Conservation (phyloP, 2,888 invertebrate genomes). For the Tiphia femorata region DNA sequence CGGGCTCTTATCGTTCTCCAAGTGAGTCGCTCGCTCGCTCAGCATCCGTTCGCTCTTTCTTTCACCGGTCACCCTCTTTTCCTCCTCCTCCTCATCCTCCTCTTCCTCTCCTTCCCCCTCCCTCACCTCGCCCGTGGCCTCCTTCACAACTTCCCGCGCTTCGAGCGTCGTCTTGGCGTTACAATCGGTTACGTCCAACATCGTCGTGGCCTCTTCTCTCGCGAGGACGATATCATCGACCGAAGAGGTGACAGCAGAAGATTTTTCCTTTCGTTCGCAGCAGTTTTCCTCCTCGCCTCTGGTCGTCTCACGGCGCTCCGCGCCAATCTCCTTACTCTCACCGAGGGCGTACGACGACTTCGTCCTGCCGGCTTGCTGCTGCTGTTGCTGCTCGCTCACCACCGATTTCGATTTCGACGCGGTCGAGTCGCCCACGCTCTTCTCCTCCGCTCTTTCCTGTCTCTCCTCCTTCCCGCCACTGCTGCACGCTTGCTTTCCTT, state of each 20-base stretch:
- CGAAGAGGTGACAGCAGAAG: neutral
- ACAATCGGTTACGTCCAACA: conserved; percentile 14
- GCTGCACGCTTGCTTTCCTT: conserved; percentile 34
- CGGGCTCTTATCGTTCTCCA: conserved; percentile 20
- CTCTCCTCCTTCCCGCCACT: conserved; percentile 36
- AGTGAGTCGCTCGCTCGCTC: too few species aligned
- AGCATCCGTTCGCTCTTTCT: too few species aligned
- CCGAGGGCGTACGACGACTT: conserved; percentile 24
- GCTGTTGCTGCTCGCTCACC: conserved; percentile 41
- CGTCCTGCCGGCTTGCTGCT: conserved; percentile 21
- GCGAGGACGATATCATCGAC: conserved; percentile 29
- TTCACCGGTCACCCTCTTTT: conserved; percentile 6
- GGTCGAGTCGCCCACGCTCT: conserved; percentile 45
- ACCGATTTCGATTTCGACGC: conserved; percentile 44
- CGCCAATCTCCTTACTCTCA: conserved; percentile 24
- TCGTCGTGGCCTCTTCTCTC: conserved; percentile 20
- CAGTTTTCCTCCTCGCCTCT: conserved; percentile 14
- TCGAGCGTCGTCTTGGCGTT: conserved; percentile 21
- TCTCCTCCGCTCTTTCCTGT: conserved; percentile 41
- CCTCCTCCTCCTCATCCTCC: conserved; percentile 6
- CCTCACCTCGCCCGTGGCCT: too few species aligned
- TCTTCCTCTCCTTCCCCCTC: too few species aligned
- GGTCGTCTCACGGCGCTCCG: conserved; percentile 7
- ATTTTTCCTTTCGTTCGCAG: neutral
- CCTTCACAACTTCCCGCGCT: too few species aligned